Evolutionary conservation across 2,113 vertebrate species (phyloP).

Genomic region (Notechis scutatus): DNA sequence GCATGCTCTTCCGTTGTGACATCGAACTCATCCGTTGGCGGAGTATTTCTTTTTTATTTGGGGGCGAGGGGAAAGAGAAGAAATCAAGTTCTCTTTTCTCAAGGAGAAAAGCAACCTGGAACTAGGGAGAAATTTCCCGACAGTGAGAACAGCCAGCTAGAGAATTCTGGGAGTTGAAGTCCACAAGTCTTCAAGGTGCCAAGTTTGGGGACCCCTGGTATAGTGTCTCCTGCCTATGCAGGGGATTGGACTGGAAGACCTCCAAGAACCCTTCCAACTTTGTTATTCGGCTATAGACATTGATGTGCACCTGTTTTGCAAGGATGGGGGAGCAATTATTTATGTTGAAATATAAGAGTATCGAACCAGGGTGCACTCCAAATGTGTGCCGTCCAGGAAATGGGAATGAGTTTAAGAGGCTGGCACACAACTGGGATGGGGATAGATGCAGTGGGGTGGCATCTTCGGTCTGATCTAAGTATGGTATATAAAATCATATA

Average conservation of each 20-base stretch:
- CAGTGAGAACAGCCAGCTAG: too few relatives aligned
- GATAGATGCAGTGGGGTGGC: neutral
- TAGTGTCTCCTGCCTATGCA: neutral
- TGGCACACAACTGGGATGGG: neutral
- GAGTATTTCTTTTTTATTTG: too few relatives aligned
- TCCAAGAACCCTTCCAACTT: neutral
- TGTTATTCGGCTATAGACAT: neutral
- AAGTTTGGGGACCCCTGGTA: too few relatives aligned
- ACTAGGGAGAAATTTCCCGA: too few relatives aligned
- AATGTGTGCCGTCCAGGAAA: neutral
- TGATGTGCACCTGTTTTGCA: neutral
- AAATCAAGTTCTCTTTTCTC: too few relatives aligned
- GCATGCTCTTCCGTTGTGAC: neutral
- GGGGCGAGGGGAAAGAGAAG: too few relatives aligned
- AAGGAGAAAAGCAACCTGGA: too few relatives aligned
- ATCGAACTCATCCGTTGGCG: too few relatives aligned
- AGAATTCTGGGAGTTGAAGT: too few relatives aligned
- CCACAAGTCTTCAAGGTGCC: too few relatives aligned
- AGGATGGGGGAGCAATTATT: too few relatives aligned
- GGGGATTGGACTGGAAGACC: neutral
- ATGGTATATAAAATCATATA: too few relatives aligned
- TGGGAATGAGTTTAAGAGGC: neutral
- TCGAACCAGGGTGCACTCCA: neutral
- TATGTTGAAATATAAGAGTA: neutral
- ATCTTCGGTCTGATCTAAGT: neutral